These are phyloP conservation scores for Clusia tigrina DNA, from an alignment of 2,888 invertebrate species.

Conservation along the genomic window DNA sequence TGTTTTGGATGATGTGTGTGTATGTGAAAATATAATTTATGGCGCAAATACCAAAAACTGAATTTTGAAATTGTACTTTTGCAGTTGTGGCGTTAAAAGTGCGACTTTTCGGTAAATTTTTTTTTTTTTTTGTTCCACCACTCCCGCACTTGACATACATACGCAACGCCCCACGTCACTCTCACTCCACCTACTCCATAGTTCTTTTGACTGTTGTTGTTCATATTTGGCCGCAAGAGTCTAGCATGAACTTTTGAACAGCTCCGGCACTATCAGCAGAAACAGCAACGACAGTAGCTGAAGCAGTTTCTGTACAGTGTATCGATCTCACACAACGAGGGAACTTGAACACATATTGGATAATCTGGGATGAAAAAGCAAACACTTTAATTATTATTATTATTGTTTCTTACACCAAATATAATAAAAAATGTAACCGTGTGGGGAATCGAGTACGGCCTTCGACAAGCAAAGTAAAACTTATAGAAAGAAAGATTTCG, in stretches of 20 bases:
- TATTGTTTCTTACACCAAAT: no score
- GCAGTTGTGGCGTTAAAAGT: constrained; percentile 42
- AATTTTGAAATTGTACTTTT: constrained; percentile 42
- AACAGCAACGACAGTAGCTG: not conserved
- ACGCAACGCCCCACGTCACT: not conserved
- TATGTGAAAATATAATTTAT: constrained; percentile 45
- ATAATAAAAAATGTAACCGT: no score
- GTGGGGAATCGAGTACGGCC: no score
- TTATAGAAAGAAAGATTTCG: no score
- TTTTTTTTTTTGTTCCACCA: constrained; percentile 25
- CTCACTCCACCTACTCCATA: not conserved
- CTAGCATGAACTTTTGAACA: constrained; percentile 39
- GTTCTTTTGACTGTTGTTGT: not conserved
- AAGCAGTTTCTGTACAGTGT: no score
- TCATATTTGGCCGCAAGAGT: constrained; percentile 12
- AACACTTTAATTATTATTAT: no score
- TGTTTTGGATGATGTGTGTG: not conserved
- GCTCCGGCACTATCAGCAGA: constrained; percentile 18
- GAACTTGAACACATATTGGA: no score
- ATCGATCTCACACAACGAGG: no score
- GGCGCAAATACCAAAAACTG: constrained; percentile 30
- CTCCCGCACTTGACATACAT: not conserved
- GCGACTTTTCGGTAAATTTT: constrained; percentile 56
- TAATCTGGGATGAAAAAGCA: no score
- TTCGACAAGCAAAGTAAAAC: no score